These are phyloP conservation scores for Charanyca ferruginea DNA, from an alignment of 2,888 invertebrate genomes.

Conservation along the genomic window DNA sequence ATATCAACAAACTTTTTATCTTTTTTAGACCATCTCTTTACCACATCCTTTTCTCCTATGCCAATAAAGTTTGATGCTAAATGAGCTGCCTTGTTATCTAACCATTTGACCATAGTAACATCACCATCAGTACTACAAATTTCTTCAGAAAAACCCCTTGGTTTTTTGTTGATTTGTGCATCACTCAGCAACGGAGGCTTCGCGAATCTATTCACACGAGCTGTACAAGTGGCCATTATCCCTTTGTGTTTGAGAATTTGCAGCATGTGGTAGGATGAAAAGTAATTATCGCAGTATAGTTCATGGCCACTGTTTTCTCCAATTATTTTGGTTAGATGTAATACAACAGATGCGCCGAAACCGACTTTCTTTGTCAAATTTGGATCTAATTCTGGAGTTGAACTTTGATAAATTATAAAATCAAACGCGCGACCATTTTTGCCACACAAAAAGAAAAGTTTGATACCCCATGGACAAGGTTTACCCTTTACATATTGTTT, in stretches of 20 bases:
- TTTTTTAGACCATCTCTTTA: conserved; percentile 60
- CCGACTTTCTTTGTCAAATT: conserved; percentile 56
- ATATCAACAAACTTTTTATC: conserved; percentile 51
- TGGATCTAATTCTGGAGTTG: conserved; percentile 59
- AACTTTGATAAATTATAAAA: conserved; percentile 63
- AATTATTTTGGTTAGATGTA: conserved; percentile 61
- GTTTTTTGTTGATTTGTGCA: conserved; percentile 55
- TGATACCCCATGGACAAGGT: conserved; percentile 62
- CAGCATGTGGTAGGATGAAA: conserved; percentile 59
- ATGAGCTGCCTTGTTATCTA: conserved; percentile 62
- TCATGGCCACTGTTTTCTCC: conserved; percentile 54
- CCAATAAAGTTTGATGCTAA: conserved; percentile 63
- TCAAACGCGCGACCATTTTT: conserved; percentile 58
- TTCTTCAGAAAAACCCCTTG: conserved; percentile 59
- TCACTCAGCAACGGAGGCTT: conserved; percentile 59
- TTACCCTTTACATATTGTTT: conserved; percentile 62
- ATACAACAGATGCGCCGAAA: conserved; percentile 59
- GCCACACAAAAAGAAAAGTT: conserved; percentile 62
- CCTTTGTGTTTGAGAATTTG: conserved; percentile 60
- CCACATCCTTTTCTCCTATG: conserved; percentile 58
- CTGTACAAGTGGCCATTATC: conserved; percentile 58
- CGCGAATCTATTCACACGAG: conserved; percentile 59
- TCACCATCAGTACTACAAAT: conserved; percentile 56
- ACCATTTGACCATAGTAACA: conserved; percentile 64
- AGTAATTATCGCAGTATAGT: conserved; percentile 63